Evolutionary conservation across 2,888 invertebrate species (phyloP).

Genomic region (Nomada goodeniana): DNA sequence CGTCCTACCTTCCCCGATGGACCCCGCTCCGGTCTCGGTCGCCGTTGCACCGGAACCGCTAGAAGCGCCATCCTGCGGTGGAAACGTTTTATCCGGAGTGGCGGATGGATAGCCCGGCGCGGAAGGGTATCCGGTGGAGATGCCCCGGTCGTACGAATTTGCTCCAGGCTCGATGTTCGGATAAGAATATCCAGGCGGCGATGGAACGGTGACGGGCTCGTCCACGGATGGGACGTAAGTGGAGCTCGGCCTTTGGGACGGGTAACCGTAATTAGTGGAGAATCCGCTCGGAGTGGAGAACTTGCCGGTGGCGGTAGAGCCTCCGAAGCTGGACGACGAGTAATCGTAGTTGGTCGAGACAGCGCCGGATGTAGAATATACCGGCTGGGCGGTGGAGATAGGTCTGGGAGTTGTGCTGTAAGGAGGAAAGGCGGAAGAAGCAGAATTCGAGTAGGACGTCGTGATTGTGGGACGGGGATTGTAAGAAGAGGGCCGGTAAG

Average conservation of each 20-base stretch:
- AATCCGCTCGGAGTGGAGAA: slow-evolving; percentile 61
- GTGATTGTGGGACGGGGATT: slow-evolving; percentile 68
- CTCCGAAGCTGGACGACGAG: slow-evolving; percentile 1
- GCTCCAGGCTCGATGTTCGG: slow-evolving; percentile 40
- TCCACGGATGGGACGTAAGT: background rate
- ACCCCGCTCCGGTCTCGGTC: background rate
- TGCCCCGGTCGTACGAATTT: background rate
- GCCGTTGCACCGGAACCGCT: slow-evolving; percentile 47
- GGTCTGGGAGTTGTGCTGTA: slow-evolving; percentile 73
- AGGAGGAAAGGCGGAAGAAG: slow-evolving; percentile 77
- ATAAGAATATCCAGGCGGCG: slow-evolving; percentile 60
- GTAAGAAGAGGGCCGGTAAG: slow-evolving; percentile 69
- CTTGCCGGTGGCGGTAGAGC: background rate
- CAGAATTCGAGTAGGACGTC: slow-evolving; percentile 61
- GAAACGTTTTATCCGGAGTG: background rate
- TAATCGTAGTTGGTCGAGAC: slow-evolving; percentile 38
- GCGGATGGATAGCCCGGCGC: slow-evolving; percentile 30
- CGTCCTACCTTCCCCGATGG: slow-evolving; percentile 5
- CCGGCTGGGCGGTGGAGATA: slow-evolving; percentile 14
- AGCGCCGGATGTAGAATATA: slow-evolving; percentile 23
- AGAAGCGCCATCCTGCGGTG: background rate
- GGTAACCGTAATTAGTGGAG: slow-evolving; percentile 70
- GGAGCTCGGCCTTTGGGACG: slow-evolving; percentile 66
- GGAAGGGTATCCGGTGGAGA: slow-evolving; percentile 12
- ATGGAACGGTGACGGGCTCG: slow-evolving; percentile 69